Base-by-base conservation (phyloP, 2,888 invertebrate genomes). In the Phragmatobia fuliginosa region DNA sequence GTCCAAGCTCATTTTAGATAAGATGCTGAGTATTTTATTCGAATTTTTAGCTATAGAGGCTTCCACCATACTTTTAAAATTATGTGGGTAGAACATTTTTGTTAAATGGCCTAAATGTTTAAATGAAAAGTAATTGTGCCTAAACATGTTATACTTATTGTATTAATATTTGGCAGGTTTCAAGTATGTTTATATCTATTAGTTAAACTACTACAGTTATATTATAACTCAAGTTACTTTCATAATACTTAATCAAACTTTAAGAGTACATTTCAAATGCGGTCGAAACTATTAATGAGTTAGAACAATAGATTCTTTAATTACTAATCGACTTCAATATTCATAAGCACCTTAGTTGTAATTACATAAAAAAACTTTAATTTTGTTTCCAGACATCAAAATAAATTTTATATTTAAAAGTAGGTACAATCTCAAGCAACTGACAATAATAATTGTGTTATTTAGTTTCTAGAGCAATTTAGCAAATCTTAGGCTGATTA, bases 101-200 rank as follows among this genome's bases (percentile, higher is more conserved):
- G 62, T 60, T 68, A 77, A 75, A 67, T 72, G 73, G 69, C 75
- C 71, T 76, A 67, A 76, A 73, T 67, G 67, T 66, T 75, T 76
- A 68, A 75, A 79, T 70, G 78, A 81, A 73, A 80, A 81, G 80
- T 76, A 80, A 81, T 85, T 86, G 85, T 87, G 87, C 83, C 84
- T 76, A 76, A 79, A 79, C 81, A 73, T 76, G 79, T 80, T 74
- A 81, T 74, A 83, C 88, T 88, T 90, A 90, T 83, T 86, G 86
- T 87, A 87, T 84, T 87, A 89, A 90, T 90, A 91, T 92, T 91
- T 92, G 92, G 92, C 91, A 91, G 92, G 88, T 88, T 86, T 88
- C 85, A 89, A 89, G 87, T 90, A 87, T 85, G 82, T 75, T 83
- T 79, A 81, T 70, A 81, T 78, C 75, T 72, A 81, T 52, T 33